These are phyloP conservation scores for Lissonota sp. DNA, from an alignment of 2,888 invertebrate genomes.

Conservation along the genomic window DNA sequence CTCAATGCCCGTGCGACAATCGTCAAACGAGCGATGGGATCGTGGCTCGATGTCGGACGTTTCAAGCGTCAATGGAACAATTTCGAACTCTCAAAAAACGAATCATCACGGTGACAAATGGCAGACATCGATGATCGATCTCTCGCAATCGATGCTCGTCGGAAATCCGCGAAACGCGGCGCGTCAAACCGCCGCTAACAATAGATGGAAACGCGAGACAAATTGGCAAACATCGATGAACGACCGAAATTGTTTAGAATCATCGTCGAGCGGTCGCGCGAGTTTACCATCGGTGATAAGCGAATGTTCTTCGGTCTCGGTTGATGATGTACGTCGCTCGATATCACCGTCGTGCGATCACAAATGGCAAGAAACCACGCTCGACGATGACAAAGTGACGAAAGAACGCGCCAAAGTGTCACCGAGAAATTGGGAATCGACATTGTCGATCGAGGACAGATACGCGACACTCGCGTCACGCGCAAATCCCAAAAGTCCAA, in stretches of 20 bases:
- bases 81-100: constrained; percentile 67
- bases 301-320: constrained; percentile 70
- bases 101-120: constrained; percentile 79
- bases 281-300: constrained; percentile 73
- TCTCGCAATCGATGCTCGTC: constrained; percentile 76
- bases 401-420: constrained; percentile 66
- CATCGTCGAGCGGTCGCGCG: constrained; percentile 44
- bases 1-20: constrained; percentile 75
- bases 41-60: constrained; percentile 81
- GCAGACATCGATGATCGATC: constrained; percentile 89
- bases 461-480: constrained; percentile 60
- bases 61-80: constrained; percentile 78
- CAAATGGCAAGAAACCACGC: constrained; percentile 78
- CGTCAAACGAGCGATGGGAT: constrained; percentile 63
- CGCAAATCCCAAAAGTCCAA: constrained; percentile 73
- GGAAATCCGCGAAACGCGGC: no score
- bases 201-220: constrained; percentile 72
- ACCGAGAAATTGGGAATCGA: constrained; percentile 69
- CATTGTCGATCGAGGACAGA: constrained; percentile 70
- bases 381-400: constrained; percentile 70
- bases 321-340: constrained; percentile 70
- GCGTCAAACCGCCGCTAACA: constrained; percentile 65
- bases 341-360: constrained; percentile 65
- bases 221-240: constrained; percentile 79
- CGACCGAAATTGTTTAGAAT: constrained; percentile 75